Evolutionary conservation across 2,888 invertebrate species (phyloP).

Genomic region (Scrobipalpa costella): DNA sequence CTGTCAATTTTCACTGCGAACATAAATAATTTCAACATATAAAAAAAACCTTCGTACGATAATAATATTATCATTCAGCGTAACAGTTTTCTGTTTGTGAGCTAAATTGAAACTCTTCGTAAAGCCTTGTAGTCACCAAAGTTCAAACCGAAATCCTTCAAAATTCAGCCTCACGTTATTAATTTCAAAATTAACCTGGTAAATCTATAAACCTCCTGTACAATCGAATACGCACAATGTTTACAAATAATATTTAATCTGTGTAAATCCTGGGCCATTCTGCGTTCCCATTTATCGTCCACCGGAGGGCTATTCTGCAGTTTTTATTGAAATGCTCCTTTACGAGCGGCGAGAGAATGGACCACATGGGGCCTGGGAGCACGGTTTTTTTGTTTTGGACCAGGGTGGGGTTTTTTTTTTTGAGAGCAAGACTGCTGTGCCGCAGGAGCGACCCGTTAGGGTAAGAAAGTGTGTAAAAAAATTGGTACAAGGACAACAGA

Average conservation of each 20-base stretch:
- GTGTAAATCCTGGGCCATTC: conserved; percentile 45
- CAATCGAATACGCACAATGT: conserved; percentile 34
- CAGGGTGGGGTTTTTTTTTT: conserved; percentile 7
- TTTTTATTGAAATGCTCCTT: conserved; percentile 29
- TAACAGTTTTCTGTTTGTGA: no score
- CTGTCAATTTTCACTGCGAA: no score
- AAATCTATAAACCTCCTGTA: conserved; percentile 22
- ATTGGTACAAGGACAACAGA: background rate
- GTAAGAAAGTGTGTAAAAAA: background rate
- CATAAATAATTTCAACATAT: no score
- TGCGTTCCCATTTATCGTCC: conserved; percentile 55
- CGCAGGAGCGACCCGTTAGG: conserved; percentile 13
- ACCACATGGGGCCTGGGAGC: conserved; percentile 43
- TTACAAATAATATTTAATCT: conserved; percentile 55
- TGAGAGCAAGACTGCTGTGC: background rate
- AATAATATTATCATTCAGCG: no score
- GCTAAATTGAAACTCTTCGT: no score
- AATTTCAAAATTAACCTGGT: background rate
- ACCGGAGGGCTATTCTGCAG: conserved; percentile 50
- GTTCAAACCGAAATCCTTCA: no score
- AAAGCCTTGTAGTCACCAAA: no score
- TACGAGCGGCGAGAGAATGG: conserved; percentile 30
- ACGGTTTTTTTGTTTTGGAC: conserved; percentile 1
- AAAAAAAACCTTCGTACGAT: no score
- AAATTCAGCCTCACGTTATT: background rate